Conservation (phyloP, 2,888 invertebrate genomes). For the Sipha maydis region DNA sequence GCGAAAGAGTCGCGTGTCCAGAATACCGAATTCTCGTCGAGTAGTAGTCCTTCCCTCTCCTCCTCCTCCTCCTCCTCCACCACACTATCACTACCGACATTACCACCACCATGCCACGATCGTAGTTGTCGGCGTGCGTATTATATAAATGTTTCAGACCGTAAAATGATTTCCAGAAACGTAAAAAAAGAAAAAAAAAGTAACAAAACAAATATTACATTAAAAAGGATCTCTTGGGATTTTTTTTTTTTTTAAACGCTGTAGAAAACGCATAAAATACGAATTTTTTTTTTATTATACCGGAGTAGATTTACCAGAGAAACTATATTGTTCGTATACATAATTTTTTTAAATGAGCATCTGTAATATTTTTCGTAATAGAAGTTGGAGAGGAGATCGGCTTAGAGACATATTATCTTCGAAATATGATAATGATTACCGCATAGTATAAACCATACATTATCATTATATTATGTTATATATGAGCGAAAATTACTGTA, state of each 20-base stretch:
- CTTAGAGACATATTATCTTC: background rate
- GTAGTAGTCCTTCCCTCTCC: background rate
- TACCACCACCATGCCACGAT: background rate
- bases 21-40: constrained; percentile 3
- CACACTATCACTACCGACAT: background rate
- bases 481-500: too few species aligned
- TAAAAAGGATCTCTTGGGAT: background rate
- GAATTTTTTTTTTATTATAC: background rate
- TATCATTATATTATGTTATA: too few species aligned
- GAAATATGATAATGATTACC: too few species aligned
- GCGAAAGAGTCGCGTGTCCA: constrained; percentile 7
- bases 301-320: background rate
- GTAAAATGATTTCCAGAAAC: constrained; percentile 5
- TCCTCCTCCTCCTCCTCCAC: background rate
- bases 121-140: background rate
- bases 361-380: background rate
- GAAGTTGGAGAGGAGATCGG: background rate
- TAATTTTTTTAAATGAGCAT: background rate
- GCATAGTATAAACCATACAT: too few species aligned
- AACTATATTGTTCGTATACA: background rate
- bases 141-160: constrained; percentile 14
- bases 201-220: background rate
- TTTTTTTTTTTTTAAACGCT: background rate
- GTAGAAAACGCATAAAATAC: background rate
- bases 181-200: background rate